A percentile compares a stretch with the other conserved stretches of the same genome.
These are phyloP conservation scores for Adelges cooleyi DNA, from an alignment of 1,140 invertebrate genomes.

Conservation along the genomic window DNA sequence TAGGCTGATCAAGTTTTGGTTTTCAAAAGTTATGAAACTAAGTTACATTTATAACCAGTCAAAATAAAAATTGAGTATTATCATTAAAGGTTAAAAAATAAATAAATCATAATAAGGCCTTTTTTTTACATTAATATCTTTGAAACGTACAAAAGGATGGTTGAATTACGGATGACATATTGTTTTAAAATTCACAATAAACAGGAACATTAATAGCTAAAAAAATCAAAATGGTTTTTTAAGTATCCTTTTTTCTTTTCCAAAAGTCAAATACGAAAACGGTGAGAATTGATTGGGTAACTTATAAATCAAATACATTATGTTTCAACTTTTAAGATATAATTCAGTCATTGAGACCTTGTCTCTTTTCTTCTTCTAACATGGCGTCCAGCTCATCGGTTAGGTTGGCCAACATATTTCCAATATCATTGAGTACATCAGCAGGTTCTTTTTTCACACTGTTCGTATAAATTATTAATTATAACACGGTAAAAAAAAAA, in stretches of 20 bases:
- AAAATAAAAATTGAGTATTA: too few relatives aligned
- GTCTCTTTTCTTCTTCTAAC: slow-evolving; percentile 80
- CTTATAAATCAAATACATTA: too few relatives aligned
- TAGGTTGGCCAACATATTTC: slow-evolving; percentile 87
- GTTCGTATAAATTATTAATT: slow-evolving; percentile 3
- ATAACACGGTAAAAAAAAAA: too few relatives aligned
- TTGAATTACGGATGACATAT: too few relatives aligned
- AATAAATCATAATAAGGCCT: too few relatives aligned
- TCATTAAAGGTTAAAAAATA: too few relatives aligned
- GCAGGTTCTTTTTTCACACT: slow-evolving; percentile 51
- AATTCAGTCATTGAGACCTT: slow-evolving; percentile 50
- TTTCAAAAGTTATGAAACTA: too few relatives aligned
- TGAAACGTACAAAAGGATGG: too few relatives aligned
- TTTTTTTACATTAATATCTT: too few relatives aligned
- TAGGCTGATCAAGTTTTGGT: too few relatives aligned
- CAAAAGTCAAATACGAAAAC: not conserved
- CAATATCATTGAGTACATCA: slow-evolving; percentile 91
- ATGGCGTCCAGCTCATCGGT: slow-evolving; percentile 89
- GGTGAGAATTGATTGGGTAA: not conserved
- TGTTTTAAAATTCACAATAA: not conserved
- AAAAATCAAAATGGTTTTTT: not conserved
- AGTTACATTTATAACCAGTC: too few relatives aligned
- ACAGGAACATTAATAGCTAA: slow-evolving; percentile 6
- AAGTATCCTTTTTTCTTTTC: not conserved
- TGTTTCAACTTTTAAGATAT: too few relatives aligned